Evolutionary conservation across 1,140 invertebrate species (phyloP), one percentile per base, ranked within the genome.

Genomic region (Drosophila persimilis): DNA sequence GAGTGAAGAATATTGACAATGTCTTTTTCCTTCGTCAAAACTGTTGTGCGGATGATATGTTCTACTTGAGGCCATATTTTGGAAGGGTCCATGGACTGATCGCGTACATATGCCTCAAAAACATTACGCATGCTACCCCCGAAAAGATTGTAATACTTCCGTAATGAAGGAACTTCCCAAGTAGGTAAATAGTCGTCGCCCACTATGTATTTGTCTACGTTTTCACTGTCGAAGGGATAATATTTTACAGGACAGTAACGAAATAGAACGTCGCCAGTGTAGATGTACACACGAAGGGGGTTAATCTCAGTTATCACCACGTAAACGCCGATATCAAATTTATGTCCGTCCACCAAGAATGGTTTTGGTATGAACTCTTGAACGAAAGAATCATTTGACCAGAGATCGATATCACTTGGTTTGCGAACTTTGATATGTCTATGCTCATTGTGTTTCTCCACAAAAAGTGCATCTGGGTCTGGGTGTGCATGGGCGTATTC

Each of bases 311-410:
- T 99, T 1, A 99, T 92, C 1, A 97, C 95, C 0, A 97, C 97
- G 92, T 99, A 99, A 17, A 99, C 94, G 15, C 98, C 98, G 90
- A 99, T 97, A 91, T 99, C 98, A 92, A 99, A 99, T 92, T 99
- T 99, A 90, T 97, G 94, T 0, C 96, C 96, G 89, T 97, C 96
- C 3, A 97, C 94, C 13, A 96, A 92, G 65, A 96, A 95, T 8
- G 98, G 98, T 67, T 95, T 95, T 53, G 95, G 93, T 17, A 96
- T 93, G 91, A 95, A 99, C 90, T 98, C 96, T 89, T 99, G 98
- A 1, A 99, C 93, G 92, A 99, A 99, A 35, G 95, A 96, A 26
- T 95, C 95, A 46, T 94, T 93, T 45, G 92, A 93, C n/a, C 93
- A 92, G 20, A 98, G 91, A 92, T 98, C 94, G 9, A 98, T 92